Base-by-base conservation (phyloP, 2,113 vertebrate genomes). In the Calidris pugnax region DNA sequence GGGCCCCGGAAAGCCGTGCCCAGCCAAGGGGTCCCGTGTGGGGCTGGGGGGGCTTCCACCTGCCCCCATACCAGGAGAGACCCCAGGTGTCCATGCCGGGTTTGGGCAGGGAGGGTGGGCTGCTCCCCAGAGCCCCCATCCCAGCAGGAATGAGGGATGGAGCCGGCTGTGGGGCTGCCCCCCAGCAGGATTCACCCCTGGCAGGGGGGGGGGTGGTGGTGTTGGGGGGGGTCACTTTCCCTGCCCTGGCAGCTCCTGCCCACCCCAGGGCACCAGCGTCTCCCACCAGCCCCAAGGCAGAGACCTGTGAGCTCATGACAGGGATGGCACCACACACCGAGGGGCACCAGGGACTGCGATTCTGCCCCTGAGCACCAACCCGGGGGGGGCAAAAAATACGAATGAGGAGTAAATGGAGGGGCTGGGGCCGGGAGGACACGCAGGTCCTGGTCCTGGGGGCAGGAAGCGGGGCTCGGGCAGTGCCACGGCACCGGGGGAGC, bases 21-120 rank as follows among this genome's bases (percentile, higher is more conserved):
- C 0, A 3, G 37, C 33, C 1, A 3, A 35, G 59, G 59, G 50
- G 45, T 82, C 45, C 60, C 2, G 0, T 1, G 2, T 13, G 32
- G 51, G 59, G 26, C 68, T 74, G 30, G 55, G 30, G 55, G 56
- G 68, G 60, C 21, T 81, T n/a, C 50, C 2, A 3, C 24, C 32
- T 10, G 16, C 39, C 47, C 47, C 57, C 6, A 5, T 10, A 26
- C 67, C 32, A 26, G 48, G 32, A 33, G 39, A 19, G 33, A 47
- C 5, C 28, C 19, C 23, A 1, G 5, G 7, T 4, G 6, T 23
- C 57, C 1, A 1, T 39, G 48, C 32, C 0, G 13, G 50, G 10
- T 37, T 50, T 16, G 43, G 73, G 57, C 50, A 12, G 67, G 43
- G 51, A 4, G 17, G 43, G 35, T 14, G 67, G 30, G 41, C 60